phyloP scores from a whole-genome alignment of 2,113 vertebrate genomes.

The Brachyhypopomus occidentalis region DNA sequence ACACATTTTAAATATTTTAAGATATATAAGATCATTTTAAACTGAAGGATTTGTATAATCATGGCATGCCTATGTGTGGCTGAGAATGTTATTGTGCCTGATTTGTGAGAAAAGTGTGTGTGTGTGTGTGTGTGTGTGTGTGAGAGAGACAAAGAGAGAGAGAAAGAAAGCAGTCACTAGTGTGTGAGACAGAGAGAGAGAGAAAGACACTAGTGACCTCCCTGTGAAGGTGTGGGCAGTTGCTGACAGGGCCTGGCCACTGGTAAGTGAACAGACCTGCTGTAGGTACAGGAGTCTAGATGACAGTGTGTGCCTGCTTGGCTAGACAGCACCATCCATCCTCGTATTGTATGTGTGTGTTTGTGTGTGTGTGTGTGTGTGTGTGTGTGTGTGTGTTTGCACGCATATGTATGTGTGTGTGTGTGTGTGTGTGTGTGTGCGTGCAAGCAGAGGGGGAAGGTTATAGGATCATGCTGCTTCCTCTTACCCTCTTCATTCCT shows the following conservation, averaged over 20 bases:
- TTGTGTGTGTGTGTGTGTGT: neutral
- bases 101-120: neutral
- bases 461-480: neutral
- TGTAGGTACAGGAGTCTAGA: slow-evolving; percentile 71
- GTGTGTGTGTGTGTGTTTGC: neutral
- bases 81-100: neutral
- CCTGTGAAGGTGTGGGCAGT: slow-evolving; percentile 34
- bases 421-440: neutral
- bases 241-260: slow-evolving; percentile 60
- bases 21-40: no score
- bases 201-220: slow-evolving; percentile 63
- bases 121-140: slow-evolving; percentile 8
- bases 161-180: slow-evolving; percentile 55
- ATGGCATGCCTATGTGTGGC: neutral
- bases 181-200: neutral
- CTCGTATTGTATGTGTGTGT: slow-evolving; percentile 34
- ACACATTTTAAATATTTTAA: no score
- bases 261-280: slow-evolving; percentile 61
- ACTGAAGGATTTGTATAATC: neutral
- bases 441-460: neutral
- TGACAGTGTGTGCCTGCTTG: slow-evolving; percentile 69
- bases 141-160: neutral
- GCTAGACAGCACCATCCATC: slow-evolving; percentile 75
- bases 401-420: neutral
- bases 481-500: no score